Conservation (phyloP, 1,140 invertebrate species). For the Whitmania pigra region DNA sequence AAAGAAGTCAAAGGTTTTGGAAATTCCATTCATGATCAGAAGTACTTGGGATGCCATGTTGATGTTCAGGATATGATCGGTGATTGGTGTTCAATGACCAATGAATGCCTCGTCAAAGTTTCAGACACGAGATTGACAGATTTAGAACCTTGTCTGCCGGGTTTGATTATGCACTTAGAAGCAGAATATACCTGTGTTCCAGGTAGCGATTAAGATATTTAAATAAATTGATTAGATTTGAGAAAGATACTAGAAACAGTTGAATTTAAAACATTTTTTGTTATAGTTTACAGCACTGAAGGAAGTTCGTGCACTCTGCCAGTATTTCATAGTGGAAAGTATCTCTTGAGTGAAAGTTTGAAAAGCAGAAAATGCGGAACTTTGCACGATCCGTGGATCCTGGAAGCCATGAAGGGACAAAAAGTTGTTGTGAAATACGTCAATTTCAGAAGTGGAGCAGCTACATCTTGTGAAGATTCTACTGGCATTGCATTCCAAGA, state of each 20-base stretch:
- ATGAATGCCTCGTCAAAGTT: not conserved
- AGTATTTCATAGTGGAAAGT: too few relatives aligned
- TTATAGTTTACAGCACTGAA: too few relatives aligned
- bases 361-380: conserved; percentile 1
- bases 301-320: too few relatives aligned
- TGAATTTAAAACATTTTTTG: too few relatives aligned
- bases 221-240: too few relatives aligned
- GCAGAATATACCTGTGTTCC: not conserved
- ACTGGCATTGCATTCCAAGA: too few relatives aligned
- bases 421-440: not conserved
- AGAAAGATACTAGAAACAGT: too few relatives aligned
- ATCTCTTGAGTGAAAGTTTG: too few relatives aligned
- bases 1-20: not conserved
- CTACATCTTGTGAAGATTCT: too few relatives aligned
- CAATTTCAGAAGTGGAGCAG: too few relatives aligned
- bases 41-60: not conserved
- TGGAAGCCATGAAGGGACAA: not conserved
- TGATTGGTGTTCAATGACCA: not conserved
- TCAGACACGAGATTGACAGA: not conserved
- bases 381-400: not conserved
- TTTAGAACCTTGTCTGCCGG: not conserved
- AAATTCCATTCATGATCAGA: not conserved
- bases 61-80: not conserved
- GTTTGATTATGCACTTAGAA: not conserved
- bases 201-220: not conserved